Evolutionary conservation across 2,113 vertebrate genomes (phyloP), one percentile per base, ranked within the genome.

Genomic region (zebrafish (Danio rerio)): DNA sequence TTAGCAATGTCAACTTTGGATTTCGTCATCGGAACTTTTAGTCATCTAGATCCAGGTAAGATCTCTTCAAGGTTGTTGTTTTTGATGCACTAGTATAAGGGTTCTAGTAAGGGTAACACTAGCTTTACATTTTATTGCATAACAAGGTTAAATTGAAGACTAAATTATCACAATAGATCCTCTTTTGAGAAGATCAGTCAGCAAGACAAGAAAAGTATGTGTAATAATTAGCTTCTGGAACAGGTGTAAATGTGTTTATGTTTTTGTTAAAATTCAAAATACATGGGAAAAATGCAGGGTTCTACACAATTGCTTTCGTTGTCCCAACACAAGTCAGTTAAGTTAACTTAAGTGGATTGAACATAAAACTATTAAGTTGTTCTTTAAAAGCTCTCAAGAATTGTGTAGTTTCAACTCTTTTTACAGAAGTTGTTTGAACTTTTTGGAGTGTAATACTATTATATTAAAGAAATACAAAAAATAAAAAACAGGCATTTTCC

Each of bases 1-100:
- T 93, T 99, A 86, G 97, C 97, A 0, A 85, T 98, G 78, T 98
- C 98, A 10, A 98, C 97, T 0, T 88, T 99, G 90, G 98, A 99
- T 92, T 97, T 99, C 78, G 94, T 99, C 18, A 91, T 97, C 0
- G 98, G 98, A 59, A 97, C 96, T 31, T 99, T 99, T 88, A 94
- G 96, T 0, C 97, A 99, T 87, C 93, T 99, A 9, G 96, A 99
- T 88, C 95, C 95, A 93, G 97, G 98, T 99, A 87, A 43, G 86
- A 81, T 58, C 20, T 71, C 11, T 2, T 70, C 2, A 69, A 65
- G 31, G 31, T 31, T 31, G 31, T 31, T 31, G 31, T 31, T 31
- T 31, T 31, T 31, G 3, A 31, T 45, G 15, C 40, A 66, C 2
- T 66, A 15, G 18, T 9, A 7, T 68, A 45, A 68, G 42, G 47